Evolutionary conservation across 2,797 vertebrate species (phyloP).

Genomic region (Sebastolobus alascanus): DNA sequence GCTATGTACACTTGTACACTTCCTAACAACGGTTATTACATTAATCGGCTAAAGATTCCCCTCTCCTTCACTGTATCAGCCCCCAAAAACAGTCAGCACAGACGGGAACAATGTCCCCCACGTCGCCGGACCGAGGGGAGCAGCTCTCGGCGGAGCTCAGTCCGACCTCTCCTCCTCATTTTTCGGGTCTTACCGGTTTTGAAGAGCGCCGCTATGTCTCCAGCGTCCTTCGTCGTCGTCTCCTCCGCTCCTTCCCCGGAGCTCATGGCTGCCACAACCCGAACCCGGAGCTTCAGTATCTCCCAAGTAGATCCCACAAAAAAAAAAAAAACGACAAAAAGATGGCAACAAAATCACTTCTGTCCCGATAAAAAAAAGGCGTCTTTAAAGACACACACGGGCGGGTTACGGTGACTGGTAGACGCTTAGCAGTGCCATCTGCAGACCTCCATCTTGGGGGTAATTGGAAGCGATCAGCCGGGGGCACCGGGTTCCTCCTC

Average conservation of each 20-base stretch:
- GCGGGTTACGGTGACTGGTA: constrained; percentile 56
- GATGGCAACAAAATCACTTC: constrained; percentile 64
- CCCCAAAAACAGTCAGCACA: constrained; percentile 43
- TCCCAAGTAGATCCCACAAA: constrained; percentile 62
- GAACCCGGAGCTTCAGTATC: constrained; percentile 67
- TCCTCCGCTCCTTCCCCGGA: constrained; percentile 94
- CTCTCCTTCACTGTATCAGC: constrained; percentile 5
- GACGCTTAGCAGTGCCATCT: constrained; percentile 79
- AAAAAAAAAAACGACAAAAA: constrained; percentile 53
- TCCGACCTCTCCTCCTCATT: constrained; percentile 27
- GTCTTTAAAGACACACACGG: constrained; percentile 76
- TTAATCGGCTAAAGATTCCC: background rate
- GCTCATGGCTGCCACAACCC: constrained; percentile 86
- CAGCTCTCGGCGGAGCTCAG: constrained; percentile 51
- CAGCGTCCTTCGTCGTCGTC: constrained; percentile 93
- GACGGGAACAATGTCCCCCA: constrained; percentile 74
- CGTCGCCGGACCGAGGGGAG: constrained; percentile 36
- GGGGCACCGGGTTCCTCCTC: constrained; percentile 87
- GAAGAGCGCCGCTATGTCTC: constrained; percentile 94
- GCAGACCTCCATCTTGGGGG: constrained; percentile 87
- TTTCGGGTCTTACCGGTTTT: constrained; percentile 90
- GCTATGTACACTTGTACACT: background rate
- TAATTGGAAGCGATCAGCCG: constrained; percentile 78
- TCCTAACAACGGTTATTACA: background rate
- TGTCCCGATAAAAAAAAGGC: constrained; percentile 59